Percentiles rank a stretch among this genome's conserved stretches.
Conservation (phyloP, 2,888 invertebrate species). For the Seladonia tumulorum region DNA sequence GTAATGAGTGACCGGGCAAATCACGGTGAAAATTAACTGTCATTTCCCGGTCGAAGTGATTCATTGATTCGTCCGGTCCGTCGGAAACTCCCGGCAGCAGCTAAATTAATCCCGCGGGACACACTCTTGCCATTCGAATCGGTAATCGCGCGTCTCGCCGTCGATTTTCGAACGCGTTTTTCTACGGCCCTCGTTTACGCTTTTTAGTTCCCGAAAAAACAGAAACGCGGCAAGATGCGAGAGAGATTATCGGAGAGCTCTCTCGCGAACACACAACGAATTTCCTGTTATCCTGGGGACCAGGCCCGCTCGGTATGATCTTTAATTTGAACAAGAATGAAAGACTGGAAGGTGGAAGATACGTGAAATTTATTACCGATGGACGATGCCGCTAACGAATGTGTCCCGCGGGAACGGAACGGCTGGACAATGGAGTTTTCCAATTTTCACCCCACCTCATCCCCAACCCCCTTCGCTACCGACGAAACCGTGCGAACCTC, state of each 20-base stretch:
- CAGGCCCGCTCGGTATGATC: constrained; percentile 47
- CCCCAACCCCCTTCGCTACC: constrained; percentile 33
- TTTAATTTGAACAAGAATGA: constrained; percentile 66
- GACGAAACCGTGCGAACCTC: constrained; percentile 39
- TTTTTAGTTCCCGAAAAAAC: not conserved
- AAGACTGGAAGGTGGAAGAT: constrained; percentile 61
- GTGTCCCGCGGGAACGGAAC: constrained; percentile 65
- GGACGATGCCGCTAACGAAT: constrained; percentile 70
- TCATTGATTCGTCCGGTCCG: constrained; percentile 20
- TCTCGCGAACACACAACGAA: not conserved
- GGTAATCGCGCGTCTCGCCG: not conserved
- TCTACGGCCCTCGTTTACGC: not conserved
- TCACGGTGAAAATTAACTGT: constrained; percentile 62
- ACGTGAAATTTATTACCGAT: constrained; percentile 65
- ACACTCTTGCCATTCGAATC: not conserved
- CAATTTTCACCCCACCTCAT: constrained; percentile 74
- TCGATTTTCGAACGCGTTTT: not conserved
- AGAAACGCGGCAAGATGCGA: not conserved
- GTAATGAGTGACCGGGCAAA: constrained; percentile 41
- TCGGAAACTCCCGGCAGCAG: not conserved
- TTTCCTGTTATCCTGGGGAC: not conserved
- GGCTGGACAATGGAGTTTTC: constrained; percentile 78
- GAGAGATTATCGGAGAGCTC: not conserved
- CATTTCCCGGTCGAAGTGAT: constrained; percentile 41
- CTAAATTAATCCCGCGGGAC: constrained; percentile 14